A percentile compares a stretch with the other conserved stretches of the same genome.
Evolutionary conservation across 2,797 vertebrate genomes (phyloP).

Genomic region (Squalus acanthias): DNA sequence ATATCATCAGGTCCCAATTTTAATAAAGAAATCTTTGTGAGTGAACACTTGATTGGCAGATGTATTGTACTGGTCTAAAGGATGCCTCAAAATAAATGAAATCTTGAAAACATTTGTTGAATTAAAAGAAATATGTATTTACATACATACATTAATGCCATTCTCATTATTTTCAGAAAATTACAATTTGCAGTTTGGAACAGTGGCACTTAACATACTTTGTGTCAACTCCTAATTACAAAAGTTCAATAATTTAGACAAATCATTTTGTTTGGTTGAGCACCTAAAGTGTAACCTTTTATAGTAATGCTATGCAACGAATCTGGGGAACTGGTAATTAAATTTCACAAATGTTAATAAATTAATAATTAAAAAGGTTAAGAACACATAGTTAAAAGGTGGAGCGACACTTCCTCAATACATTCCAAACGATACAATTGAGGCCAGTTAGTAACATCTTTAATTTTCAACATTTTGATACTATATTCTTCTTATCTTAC

Average conservation of each 20-base stretch:
- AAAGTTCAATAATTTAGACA: constrained; percentile 31
- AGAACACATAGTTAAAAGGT: background rate
- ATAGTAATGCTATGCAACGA: background rate
- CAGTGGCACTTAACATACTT: background rate
- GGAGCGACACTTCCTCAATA: background rate
- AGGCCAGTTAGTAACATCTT: background rate
- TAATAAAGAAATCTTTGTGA: background rate
- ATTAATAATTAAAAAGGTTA: constrained; percentile 6
- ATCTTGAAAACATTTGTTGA: background rate
- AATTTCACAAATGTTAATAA: constrained; percentile 26
- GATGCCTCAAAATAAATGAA: background rate
- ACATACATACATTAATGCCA: constrained; percentile 4
- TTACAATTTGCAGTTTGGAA: background rate
- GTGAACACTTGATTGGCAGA: background rate
- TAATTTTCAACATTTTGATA: background rate
- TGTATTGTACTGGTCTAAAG: background rate
- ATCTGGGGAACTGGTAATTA: background rate
- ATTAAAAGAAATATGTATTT: constrained; percentile 22
- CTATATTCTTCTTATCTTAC: constrained; percentile 23
- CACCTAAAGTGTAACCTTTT: background rate
- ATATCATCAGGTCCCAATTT: background rate
- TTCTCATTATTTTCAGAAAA: background rate
- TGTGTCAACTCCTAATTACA: constrained; percentile 14
- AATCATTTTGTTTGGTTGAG: background rate
- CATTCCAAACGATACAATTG: background rate